Base-by-base conservation (phyloP, 2,113 vertebrate species). In the Candoia aspera region DNA sequence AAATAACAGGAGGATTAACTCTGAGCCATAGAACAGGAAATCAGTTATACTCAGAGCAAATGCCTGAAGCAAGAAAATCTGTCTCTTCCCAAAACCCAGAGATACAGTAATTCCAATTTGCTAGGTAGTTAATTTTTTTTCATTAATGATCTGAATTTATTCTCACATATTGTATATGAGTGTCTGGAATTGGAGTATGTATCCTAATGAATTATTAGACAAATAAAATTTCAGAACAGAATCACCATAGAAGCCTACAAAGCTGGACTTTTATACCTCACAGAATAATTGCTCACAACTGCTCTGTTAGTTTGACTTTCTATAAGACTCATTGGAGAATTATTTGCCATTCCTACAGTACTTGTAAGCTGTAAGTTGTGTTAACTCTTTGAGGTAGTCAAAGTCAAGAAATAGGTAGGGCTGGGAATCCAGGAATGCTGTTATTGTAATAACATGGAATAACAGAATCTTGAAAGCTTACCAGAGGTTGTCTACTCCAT, bases 171-270 rank as follows among this genome's bases (percentile, higher is more conserved):
- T 9, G 10, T 55, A 24, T 11, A 26, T 57, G n/a, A 37, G 55
- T 15, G 9, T 55, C 11, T 42, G 57, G 4, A 37, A 23, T 3
- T 21, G 19, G n/a, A 49, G 6, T 26, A 87, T 33, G 9, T 58
- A 8, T 33, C 19, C 19, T 21, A 33, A 87, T 33, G 26, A 87
- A 87, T 58, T 33, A 87, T 58, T 33, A 37, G n/a, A 58, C 8
- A 87, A 58, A 57, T 54, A 79, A 21, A 79, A 57, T 58, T 37
- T 87, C 33, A 57, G 21, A 58, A 90, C 86, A 93, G 87, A 84
- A 89, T 17, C 95, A 88, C 90, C 46, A 26, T 59, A 60, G 94
- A 93, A 49, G 15, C 33, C 49, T 87, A 90, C 12, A 95, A 87
- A 68, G 13, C 15, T 29, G 62, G 4, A 68, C 10, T 68, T 68